Base-by-base conservation (phyloP, 2,888 invertebrate genomes). In the Leptinotarsa haldemani region DNA sequence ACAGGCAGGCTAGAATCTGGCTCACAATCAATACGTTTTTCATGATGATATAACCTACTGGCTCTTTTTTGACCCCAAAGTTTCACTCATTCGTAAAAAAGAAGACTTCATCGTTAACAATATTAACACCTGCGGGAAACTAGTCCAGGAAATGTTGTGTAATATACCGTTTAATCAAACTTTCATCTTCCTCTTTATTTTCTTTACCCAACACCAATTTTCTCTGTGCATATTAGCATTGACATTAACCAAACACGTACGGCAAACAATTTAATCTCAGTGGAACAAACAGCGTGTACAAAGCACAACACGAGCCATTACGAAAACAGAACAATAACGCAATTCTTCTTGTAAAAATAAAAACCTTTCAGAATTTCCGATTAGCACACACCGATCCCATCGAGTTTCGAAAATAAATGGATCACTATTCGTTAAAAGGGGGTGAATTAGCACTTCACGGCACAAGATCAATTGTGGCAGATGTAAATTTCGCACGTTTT, bases 331-430 rank as follows among this genome's bases (percentile, higher is more conserved):
- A 61, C 74, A 71, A 75, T 70, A 70, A 69, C 63, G 72, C 66
- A 72, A 72, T 75, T 72, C 64, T 72, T 66, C 46, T 56, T 30
- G 66, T 73, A 30, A n/a, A 30, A 25, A 40, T 40, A 61, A 70
- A 67, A 72, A 72, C 72, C 75, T 73, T 70, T 70, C 75, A 69
- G 70, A 64, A 73, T 71, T 66, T 72, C 73, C 79, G 61, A 61
- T 30, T 25, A 40, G n/a, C 61, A 40, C n/a, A 61, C 61, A 40
- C 61, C 13, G 61, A 30, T 25, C 61, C 61, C 61, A 61, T 61
- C 16, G 30, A 61, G 61, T 5, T 61, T 7, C 61, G 30, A 40
- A 30, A 61, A 61, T 61, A 61, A 61, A 9, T 30, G 56, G 40
- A 61, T 61, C 30, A 61, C 61, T 61, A n/a, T 40, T 30, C 61